Conservation (phyloP, 2,888 invertebrate species). For the Andrena marginata region DNA sequence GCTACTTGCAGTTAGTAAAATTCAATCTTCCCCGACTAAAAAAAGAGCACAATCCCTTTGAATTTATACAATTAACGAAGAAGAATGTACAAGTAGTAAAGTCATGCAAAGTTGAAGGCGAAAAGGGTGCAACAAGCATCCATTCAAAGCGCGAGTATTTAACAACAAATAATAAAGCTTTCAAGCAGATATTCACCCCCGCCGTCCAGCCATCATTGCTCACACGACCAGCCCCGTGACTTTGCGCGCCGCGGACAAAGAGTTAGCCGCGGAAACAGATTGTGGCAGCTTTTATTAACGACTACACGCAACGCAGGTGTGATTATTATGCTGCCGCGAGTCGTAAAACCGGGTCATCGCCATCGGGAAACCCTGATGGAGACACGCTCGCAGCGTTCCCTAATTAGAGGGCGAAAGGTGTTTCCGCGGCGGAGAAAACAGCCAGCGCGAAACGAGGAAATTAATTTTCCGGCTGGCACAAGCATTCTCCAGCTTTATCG, state of each 20-base stretch:
- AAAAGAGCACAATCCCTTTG: not conserved
- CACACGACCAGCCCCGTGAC: not conserved
- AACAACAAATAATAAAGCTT: not conserved
- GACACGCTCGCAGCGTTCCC: conserved; percentile 9
- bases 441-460: conserved; percentile 18
- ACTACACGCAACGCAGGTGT: not conserved
- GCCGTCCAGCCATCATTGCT: not conserved
- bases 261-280: not conserved
- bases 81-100: not conserved
- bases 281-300: conserved; percentile 13
- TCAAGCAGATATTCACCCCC: not conserved
- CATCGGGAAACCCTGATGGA: conserved; percentile 25
- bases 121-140: not conserved
- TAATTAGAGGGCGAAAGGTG: conserved; percentile 37
- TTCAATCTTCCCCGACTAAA: not conserved
- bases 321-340: conserved; percentile 3
- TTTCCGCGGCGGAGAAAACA: not conserved
- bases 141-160: too few species aligned
- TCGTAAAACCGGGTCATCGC: conserved; percentile 31
- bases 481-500: conserved; percentile 20
- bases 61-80: not conserved
- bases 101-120: not conserved
- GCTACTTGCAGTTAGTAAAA: not conserved
- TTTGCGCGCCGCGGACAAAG: not conserved
- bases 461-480: conserved; percentile 43